Conservation (phyloP, 2,888 invertebrate genomes). For the Apeira syringaria region DNA sequence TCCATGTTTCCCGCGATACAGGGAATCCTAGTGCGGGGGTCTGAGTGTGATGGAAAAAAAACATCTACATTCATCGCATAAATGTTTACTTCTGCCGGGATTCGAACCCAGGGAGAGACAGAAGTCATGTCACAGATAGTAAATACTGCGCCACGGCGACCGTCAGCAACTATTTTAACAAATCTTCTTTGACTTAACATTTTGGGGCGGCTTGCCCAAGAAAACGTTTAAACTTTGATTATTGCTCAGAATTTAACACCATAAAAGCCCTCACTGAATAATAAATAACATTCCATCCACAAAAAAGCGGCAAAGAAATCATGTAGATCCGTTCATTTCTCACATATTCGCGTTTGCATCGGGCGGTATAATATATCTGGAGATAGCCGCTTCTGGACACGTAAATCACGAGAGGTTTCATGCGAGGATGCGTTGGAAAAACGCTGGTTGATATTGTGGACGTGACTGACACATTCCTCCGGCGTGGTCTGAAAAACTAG, state of each 20-base stretch:
- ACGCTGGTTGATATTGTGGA: conserved; percentile 1
- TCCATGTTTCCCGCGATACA: too few species aligned
- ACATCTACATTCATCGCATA: too few species aligned
- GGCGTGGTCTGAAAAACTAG: too few species aligned
- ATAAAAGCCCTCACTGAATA: conserved; percentile 16
- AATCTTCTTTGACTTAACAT: too few species aligned
- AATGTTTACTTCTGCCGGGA: too few species aligned
- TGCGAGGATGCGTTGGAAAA: conserved; percentile 1
- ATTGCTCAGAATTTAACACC: conserved; percentile 10
- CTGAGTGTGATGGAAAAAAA: too few species aligned
- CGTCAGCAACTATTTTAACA: too few species aligned
- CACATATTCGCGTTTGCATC: conserved; percentile 65
- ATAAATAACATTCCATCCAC: conserved; percentile 22
- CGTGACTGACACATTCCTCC: not conserved
- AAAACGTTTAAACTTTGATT: not conserved
- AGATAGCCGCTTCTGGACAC: conserved; percentile 61
- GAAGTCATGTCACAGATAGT: too few species aligned
- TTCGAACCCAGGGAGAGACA: too few species aligned
- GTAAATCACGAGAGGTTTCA: conserved; percentile 59
- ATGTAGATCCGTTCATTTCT: conserved; percentile 44
- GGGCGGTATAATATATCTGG: conserved; percentile 66
- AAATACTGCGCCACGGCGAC: too few species aligned
- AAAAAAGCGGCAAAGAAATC: conserved; percentile 24
- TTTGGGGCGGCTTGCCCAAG: too few species aligned
- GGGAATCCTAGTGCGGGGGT: too few species aligned